Conservation (phyloP, 2,113 vertebrate genomes). For the Varanus komodoensis region DNA sequence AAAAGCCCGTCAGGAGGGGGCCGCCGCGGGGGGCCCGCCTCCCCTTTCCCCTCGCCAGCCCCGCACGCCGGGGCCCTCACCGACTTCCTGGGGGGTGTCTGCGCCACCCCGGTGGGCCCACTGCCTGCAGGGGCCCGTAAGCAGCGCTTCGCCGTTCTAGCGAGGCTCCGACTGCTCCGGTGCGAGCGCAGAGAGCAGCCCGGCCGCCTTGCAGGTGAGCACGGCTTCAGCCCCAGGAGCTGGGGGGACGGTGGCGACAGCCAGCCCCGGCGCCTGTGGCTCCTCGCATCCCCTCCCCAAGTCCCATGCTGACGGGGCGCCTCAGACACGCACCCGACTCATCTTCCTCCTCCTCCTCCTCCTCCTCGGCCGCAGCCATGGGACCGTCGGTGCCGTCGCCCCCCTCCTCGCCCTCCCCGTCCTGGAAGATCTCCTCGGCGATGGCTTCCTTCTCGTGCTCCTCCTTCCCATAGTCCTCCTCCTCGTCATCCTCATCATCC, state of each 20-base stretch:
- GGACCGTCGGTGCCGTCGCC: constrained; percentile 85
- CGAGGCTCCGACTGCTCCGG: no score
- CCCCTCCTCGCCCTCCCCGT: constrained; percentile 92
- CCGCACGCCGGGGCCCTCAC: background rate
- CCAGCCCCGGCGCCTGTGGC: background rate
- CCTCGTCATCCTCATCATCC: constrained; percentile 95
- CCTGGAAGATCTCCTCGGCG: constrained; percentile 95
- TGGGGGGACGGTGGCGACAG: no score
- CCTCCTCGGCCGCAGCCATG: constrained; percentile 81
- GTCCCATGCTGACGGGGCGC: no score
- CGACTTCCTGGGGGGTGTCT: background rate
- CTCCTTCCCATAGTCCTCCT: constrained; percentile 85
- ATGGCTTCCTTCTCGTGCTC: constrained; percentile 94
- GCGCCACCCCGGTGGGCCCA: background rate
- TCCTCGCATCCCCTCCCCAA: background rate
- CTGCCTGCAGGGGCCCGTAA: no score
- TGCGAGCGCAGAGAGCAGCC: background rate
- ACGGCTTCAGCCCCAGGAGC: no score
- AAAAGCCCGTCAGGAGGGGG: background rate
- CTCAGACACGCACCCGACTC: constrained; percentile 85
- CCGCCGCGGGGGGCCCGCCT: background rate
- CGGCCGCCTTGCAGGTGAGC: background rate
- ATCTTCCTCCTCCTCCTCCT: constrained; percentile 94
- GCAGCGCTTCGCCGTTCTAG: no score
- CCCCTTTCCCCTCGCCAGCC: background rate